Conservation (phyloP, 2,888 invertebrate genomes). For the Beris morrisii region DNA sequence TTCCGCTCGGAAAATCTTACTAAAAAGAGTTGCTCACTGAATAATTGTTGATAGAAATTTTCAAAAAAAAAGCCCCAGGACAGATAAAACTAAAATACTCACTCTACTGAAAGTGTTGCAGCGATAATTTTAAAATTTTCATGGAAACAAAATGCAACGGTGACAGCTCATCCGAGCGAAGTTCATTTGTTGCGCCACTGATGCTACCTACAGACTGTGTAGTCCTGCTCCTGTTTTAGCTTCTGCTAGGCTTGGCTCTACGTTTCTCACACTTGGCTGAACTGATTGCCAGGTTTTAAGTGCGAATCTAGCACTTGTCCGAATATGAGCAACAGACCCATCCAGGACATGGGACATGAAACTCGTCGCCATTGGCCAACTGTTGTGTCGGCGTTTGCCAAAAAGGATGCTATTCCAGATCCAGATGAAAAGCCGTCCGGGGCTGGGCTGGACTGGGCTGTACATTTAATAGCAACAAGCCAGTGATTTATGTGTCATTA, state of each 20-base stretch:
- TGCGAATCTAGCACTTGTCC: conserved; percentile 21
- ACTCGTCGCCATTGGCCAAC: conserved; percentile 17
- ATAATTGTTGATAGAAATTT: too few species aligned
- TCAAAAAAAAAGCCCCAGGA: too few species aligned
- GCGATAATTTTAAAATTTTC: neutral
- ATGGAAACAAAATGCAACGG: neutral
- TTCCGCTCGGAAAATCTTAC: too few species aligned
- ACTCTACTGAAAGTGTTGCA: too few species aligned
- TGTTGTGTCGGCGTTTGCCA: conserved; percentile 1
- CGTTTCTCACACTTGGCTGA: conserved; percentile 22
- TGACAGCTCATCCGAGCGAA: conserved; percentile 19
- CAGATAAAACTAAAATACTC: too few species aligned
- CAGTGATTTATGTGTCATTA: conserved; percentile 40
- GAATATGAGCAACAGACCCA: conserved; percentile 19
- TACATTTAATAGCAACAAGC: conserved; percentile 34
- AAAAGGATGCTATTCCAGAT: neutral
- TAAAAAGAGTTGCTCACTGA: too few species aligned
- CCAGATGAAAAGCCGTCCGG: neutral
- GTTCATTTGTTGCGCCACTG: conserved; percentile 12
- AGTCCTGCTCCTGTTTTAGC: conserved; percentile 5
- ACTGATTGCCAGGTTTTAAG: conserved; percentile 28
- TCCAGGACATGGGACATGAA: conserved; percentile 10
- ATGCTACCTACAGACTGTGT: neutral
- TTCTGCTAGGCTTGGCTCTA: conserved; percentile 13
- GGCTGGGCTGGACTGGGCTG: neutral